These are phyloP conservation scores for Chymomyza amoena DNA, from an alignment of 2,888 invertebrate species.

Conservation along the genomic window DNA sequence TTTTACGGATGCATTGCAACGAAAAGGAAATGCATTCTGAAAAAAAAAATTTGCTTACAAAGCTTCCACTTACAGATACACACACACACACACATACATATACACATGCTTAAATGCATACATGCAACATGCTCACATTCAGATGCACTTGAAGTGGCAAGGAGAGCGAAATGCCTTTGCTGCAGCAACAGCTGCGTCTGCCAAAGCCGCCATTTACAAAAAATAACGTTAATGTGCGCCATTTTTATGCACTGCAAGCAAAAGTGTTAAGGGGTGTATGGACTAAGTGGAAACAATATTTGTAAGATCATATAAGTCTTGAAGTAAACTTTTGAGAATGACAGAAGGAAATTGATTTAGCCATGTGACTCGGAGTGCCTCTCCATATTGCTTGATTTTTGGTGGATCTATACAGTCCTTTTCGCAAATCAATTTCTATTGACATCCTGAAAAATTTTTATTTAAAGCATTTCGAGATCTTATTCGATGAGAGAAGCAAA, in stretches of 20 bases:
- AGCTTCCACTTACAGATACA: slow-evolving; percentile 27
- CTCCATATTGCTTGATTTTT: too few relatives aligned
- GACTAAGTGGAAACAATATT: too few relatives aligned
- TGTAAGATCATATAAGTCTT: too few relatives aligned
- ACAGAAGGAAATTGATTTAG: too few relatives aligned
- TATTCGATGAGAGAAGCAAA: too few relatives aligned
- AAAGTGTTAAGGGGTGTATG: too few relatives aligned
- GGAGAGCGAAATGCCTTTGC: slow-evolving; percentile 53
- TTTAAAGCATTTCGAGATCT: too few relatives aligned
- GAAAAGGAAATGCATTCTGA: not conserved
- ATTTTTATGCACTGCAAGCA: not conserved
- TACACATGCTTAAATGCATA: slow-evolving; percentile 34
- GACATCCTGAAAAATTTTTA: too few relatives aligned
- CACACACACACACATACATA: slow-evolving; percentile 31
- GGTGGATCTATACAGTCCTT: too few relatives aligned
- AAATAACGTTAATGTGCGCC: not conserved
- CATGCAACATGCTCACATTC: slow-evolving; percentile 42
- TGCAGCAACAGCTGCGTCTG: not conserved
- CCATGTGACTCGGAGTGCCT: too few relatives aligned
- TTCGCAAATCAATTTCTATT: too few relatives aligned
- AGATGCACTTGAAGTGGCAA: slow-evolving; percentile 60
- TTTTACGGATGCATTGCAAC: not conserved
- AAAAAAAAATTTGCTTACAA: not conserved
- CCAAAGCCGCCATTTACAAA: not conserved
- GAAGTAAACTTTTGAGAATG: too few relatives aligned